Conservation (phyloP, 2,888 invertebrate genomes). For the Tachina fera region DNA sequence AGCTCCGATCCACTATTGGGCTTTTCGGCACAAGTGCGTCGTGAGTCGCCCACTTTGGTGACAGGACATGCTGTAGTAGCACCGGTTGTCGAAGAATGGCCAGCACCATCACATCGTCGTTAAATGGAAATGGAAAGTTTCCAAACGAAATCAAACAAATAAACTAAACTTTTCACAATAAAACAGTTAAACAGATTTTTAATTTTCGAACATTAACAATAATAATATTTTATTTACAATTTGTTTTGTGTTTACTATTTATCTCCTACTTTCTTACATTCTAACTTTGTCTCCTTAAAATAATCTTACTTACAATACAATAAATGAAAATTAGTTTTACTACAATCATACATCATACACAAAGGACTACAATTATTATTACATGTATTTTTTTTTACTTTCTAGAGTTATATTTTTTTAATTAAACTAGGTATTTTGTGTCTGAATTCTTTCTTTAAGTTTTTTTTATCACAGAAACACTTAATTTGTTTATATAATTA, state of each 20-base stretch:
- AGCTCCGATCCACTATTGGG: conserved; percentile 81
- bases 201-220: conserved; percentile 66
- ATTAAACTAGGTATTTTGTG: conserved; percentile 1
- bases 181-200: conserved; percentile 54
- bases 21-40: conserved; percentile 81
- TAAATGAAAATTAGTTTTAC: conserved; percentile 57
- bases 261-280: conserved; percentile 30
- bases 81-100: conserved; percentile 73
- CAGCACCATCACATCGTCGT: conserved; percentile 72
- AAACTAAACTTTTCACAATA: conserved; percentile 52
- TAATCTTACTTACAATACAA: conserved; percentile 52
- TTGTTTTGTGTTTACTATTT: conserved; percentile 54
- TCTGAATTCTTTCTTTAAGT: conserved; percentile 4
- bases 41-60: conserved; percentile 76
- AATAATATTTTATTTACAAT: conserved; percentile 68
- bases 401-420: background rate
- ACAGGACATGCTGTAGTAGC: conserved; percentile 70
- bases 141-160: background rate
- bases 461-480: conserved; percentile 72
- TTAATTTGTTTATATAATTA: conserved; percentile 39
- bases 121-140: conserved; percentile 38
- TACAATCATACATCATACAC: conserved; percentile 57
- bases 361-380: conserved; percentile 8
- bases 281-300: conserved; percentile 41
- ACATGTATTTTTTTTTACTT: conserved; percentile 31